These are phyloP conservation scores for Mythimna ferrago DNA, from an alignment of 2,888 invertebrate species.

Conservation along the genomic window DNA sequence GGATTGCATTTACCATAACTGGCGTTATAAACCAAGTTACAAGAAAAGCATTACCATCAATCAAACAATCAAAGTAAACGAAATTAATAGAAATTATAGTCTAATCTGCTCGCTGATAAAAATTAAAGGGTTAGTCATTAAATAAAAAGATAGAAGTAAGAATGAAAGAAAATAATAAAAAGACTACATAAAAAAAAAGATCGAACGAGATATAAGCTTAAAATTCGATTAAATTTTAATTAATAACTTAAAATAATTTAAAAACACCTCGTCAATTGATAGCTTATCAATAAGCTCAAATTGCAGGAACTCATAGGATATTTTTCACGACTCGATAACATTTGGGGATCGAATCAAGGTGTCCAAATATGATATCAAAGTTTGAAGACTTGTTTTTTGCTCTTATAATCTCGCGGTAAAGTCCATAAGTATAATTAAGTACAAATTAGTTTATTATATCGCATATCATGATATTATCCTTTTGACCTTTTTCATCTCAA, in stretches of 20 bases:
- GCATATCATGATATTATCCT: slow-evolving; percentile 29
- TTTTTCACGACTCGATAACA: background rate
- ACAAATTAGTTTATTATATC: slow-evolving; percentile 14
- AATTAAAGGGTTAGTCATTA: no score
- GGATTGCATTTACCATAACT: background rate
- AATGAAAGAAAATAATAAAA: no score
- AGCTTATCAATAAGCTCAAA: background rate
- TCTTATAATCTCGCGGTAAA: background rate
- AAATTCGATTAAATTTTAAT: no score
- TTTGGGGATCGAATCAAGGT: background rate
- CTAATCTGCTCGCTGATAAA: no score
- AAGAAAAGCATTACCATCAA: no score
- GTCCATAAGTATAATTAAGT: slow-evolving; percentile 13
- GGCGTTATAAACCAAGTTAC: background rate
- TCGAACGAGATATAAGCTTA: no score
- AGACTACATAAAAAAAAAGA: no score
- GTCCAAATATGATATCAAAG: background rate
- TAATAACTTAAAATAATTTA: no score
- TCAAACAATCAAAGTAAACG: no score
- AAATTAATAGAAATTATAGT: no score
- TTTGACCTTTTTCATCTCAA: slow-evolving; percentile 33
- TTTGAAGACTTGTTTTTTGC: background rate
- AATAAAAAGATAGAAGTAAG: no score
- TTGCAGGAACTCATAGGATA: background rate
- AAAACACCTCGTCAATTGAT: no score